Evolutionary conservation across 2,797 vertebrate species (phyloP).

Genomic region (Pipistrellus nathusii): DNA sequence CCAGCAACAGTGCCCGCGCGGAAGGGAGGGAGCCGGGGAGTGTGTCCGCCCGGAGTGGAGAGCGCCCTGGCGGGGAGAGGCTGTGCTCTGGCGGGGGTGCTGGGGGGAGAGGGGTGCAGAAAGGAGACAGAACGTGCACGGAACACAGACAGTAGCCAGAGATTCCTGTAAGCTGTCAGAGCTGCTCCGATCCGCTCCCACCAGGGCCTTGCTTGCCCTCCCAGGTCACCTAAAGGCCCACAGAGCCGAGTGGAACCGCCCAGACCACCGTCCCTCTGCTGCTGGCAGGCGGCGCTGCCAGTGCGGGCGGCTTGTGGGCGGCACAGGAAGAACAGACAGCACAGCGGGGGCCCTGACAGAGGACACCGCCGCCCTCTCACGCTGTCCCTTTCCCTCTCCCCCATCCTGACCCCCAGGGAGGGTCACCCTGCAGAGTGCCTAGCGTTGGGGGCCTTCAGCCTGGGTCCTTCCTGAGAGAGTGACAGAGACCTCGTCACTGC

Average conservation of each 20-base stretch:
- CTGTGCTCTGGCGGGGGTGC: background rate
- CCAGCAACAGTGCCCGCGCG: fast-evolving
- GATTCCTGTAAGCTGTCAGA: background rate
- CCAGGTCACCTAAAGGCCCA: background rate
- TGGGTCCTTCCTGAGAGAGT: background rate
- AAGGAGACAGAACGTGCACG: fast-evolving
- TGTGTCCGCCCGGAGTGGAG: fast-evolving
- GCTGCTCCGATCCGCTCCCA: too few species aligned
- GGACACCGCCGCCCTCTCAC: too few species aligned
- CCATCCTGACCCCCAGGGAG: too few species aligned
- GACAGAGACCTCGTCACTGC: background rate
- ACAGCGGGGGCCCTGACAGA: background rate
- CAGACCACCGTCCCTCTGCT: too few species aligned
- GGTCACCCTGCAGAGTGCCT: background rate
- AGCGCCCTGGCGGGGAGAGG: background rate
- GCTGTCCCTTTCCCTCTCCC: too few species aligned
- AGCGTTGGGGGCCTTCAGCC: fast-evolving
- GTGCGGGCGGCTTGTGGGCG: background rate
- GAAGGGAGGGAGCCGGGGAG: background rate
- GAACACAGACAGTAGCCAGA: background rate
- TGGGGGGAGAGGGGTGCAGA: background rate
- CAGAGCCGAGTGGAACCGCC: too few species aligned
- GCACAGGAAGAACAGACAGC: background rate
- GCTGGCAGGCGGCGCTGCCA: background rate
- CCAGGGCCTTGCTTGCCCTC: background rate